A percentile compares a stretch with the other conserved stretches of the same genome.
Evolutionary conservation across 2,888 invertebrate genomes (phyloP).

Genomic region (Metopia argyrocephala): DNA sequence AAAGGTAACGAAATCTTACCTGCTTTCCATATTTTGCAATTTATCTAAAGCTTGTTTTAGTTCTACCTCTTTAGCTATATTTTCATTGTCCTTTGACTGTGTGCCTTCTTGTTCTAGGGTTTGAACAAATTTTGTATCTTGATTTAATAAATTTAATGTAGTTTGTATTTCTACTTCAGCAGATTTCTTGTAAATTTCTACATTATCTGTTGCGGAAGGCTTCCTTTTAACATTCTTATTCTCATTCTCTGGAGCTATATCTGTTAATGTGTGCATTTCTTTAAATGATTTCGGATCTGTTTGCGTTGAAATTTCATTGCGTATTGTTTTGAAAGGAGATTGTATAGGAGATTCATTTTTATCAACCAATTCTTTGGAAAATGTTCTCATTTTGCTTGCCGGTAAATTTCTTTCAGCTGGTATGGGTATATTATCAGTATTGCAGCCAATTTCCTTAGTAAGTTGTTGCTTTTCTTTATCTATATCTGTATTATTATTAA

Average conservation of each 20-base stretch:
- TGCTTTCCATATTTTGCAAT: slow-evolving; percentile 33
- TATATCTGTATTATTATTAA: neutral
- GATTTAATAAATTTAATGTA: neutral
- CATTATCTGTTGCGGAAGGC: neutral
- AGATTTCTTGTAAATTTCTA: slow-evolving; percentile 17
- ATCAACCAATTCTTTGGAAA: slow-evolving; percentile 69
- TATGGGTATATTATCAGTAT: slow-evolving; percentile 70
- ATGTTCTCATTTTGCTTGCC: slow-evolving; percentile 33
- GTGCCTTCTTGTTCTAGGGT: slow-evolving; percentile 45
- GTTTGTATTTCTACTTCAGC: slow-evolving; percentile 63
- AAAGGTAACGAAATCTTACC: slow-evolving; percentile 11
- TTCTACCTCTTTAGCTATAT: slow-evolving; percentile 65
- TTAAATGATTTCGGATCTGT: slow-evolving; percentile 29
- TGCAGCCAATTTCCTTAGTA: slow-evolving; percentile 46
- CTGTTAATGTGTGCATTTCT: neutral
- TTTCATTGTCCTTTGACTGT: slow-evolving; percentile 45
- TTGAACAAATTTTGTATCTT: slow-evolving; percentile 55
- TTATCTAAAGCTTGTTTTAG: slow-evolving; percentile 38
- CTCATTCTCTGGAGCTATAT: neutral
- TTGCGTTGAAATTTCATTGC: slow-evolving; percentile 54
- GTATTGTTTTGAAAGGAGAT: slow-evolving; percentile 67
- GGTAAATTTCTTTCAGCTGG: slow-evolving; percentile 68
- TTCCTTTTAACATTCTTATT: neutral
- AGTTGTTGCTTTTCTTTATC: neutral
- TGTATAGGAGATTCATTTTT: slow-evolving; percentile 73